Base-by-base conservation (phyloP, 1,140 invertebrate species). In the Rhizoglyphus robini region DNA sequence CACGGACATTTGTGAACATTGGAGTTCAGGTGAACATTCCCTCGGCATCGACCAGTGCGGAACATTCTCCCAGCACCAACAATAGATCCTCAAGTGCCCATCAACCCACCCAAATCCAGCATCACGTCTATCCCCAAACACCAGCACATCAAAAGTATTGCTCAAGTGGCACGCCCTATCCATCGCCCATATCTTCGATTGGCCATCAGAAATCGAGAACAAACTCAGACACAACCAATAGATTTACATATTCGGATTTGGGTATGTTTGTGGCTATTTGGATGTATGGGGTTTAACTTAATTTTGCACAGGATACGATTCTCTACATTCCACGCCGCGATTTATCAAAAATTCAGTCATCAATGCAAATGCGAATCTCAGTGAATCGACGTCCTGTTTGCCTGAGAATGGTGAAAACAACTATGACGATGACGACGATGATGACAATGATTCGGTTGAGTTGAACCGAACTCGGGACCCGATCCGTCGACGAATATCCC, bases 301-400 rank as follows among this genome's bases (percentile, higher is more conserved):
- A n/a, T n/a, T n/a, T n/a, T n/a, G n/a, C n/a, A n/a, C n/a, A 67
- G 67, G 67, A 13, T 68, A 66, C 31, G 67, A 65, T 36, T 68
- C 67, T n/a, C 47, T 68, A 29, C 63, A 66, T 62, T 68, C 67
- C 27, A 66, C 63, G 25, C 67, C 67, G 0, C 47, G 46, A 58
- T 30, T 31, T 62, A 31, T 4, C 11, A 4, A 58, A 54, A 62
- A 29, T 62, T 48, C 5, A 60, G 25, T 18, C n/a, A 18, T 29
- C 38, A 32, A 31, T 54, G 20, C 3, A 25, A 54, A 5, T 8
- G 20, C 13, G 5, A 32, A 60, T 23, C 23, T 20, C 23, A 49
- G 32, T 23, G 31, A 47, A 11, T 8, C 51, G 20, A 30, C 5
- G 23, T 23, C 23, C 51, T 54, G 8, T 29, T 4, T 8, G 25